A percentile compares a stretch with the other conserved stretches of the same genome.
Conservation (phyloP, 2,113 vertebrate genomes). For the Phrynosoma blainvillii region DNA sequence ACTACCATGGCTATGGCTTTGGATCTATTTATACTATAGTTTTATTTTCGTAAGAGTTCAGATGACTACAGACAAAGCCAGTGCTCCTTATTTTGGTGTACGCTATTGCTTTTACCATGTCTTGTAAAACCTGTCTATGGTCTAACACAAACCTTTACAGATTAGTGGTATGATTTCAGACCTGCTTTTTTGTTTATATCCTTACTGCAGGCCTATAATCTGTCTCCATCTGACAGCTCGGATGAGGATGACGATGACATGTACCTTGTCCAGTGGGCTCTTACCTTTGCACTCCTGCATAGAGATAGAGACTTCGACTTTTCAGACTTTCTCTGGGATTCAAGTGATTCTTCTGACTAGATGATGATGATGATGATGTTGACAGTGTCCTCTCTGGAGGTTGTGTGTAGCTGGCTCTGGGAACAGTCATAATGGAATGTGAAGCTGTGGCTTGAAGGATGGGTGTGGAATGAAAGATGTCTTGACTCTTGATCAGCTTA, state of each 20-base stretch:
- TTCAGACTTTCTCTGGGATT: accelerated
- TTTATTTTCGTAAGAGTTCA: background rate
- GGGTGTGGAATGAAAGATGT: background rate
- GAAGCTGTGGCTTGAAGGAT: background rate
- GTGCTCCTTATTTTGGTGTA: background rate
- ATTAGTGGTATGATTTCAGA: no score
- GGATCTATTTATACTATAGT: no score
- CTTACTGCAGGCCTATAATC: constrained; percentile 33
- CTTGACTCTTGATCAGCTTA: background rate
- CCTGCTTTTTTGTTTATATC: background rate
- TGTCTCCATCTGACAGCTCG: constrained; percentile 59
- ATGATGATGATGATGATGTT: accelerated
- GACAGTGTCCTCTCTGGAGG: background rate
- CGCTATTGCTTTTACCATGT: background rate
- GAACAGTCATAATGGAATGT: background rate
- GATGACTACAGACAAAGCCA: background rate
- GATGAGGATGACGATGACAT: constrained; percentile 61
- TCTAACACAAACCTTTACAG: background rate
- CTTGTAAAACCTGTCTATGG: background rate
- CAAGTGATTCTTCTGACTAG: constrained; percentile 39
- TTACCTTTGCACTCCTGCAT: constrained; percentile 68
- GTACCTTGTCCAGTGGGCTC: constrained; percentile 66
- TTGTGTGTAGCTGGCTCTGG: accelerated
- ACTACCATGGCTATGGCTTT: no score
- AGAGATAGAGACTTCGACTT: background rate